Base-by-base conservation (phyloP, 2,888 invertebrate species). In the Spilarctia lutea region DNA sequence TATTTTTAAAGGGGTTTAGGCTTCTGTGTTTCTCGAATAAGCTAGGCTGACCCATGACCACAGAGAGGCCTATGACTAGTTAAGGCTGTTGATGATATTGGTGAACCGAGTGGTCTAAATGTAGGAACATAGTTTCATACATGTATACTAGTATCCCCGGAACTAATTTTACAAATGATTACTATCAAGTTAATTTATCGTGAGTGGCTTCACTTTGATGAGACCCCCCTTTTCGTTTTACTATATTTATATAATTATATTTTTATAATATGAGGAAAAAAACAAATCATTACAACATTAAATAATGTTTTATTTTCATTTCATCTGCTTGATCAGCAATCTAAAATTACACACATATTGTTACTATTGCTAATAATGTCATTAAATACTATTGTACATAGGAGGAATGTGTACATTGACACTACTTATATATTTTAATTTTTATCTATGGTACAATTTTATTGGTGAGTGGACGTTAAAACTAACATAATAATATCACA, bases 401-500 rank as follows among this genome's bases (percentile, higher is more conserved):
- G 33, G 24, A 72, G 68, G 72, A 72, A 72, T 72, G 72, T 72
- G 68, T 24, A 66, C 39, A 39, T 72, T 27, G 4, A 27, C 60
- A 63, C 16, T 63, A 30, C 13, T 16, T 27, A 16, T 4, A 27
- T 60, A 27, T 60, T n/a, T 60, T 56, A 27, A 27, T 60, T 60
- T 16, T 63, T 27, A 27, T 60, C n/a, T 30, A 27, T 63, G 10
- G 13, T 35, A 42, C 7, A 6, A 42, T n/a, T 42, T 24, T n/a
- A 33, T 33, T 16, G 65, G 33, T 65, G 65, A 33, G 20, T 24
- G 16, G 20, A 13, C 13, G 7, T 16, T 65, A 45, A 45, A 45
- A 45, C 18, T 18, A 18, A 18, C 3, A 18, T 18, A 7, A 45
- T 7, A 45, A 18, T 45, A 2, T 13, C 42, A 45, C 18, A 18